These are phyloP conservation scores for Neoniphon sammara DNA, from an alignment of 2,797 vertebrate species.

Conservation along the genomic window DNA sequence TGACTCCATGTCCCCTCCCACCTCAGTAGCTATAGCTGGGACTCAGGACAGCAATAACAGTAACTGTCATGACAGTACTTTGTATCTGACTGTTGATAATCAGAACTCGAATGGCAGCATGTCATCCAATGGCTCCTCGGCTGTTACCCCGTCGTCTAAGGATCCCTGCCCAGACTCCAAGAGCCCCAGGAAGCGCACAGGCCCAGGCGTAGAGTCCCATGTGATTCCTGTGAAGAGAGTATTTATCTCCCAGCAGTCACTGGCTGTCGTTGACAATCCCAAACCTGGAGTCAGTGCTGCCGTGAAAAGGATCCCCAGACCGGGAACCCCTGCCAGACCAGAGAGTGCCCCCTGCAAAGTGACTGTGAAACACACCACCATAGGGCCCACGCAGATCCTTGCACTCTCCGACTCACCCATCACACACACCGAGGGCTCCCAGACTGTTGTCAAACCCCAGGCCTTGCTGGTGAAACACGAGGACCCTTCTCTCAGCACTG, in stretches of 20 bases:
- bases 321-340: conserved; percentile 83
- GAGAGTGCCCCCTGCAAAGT: conserved; percentile 88
- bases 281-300: conserved; percentile 79
- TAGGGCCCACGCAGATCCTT: conserved; percentile 81
- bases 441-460: conserved; percentile 81
- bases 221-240: conserved; percentile 94
- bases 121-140: conserved; percentile 83
- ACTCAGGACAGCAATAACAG: conserved; percentile 88
- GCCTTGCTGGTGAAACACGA: conserved; percentile 83
- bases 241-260: conserved; percentile 90
- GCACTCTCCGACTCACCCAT: conserved; percentile 86
- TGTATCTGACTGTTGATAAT: conserved; percentile 89
- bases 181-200: conserved; percentile 92
- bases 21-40: conserved; percentile 80
- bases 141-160: conserved; percentile 77
- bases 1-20: conserved; percentile 80
- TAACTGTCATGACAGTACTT: conserved; percentile 86
- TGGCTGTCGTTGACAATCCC: conserved; percentile 79
- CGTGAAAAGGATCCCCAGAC: conserved; percentile 86
- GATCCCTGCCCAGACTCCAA: conserved; percentile 86
- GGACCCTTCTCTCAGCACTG: conserved; percentile 75
- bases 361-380: conserved; percentile 80
- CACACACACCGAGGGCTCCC: conserved; percentile 76
- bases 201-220: conserved; percentile 87
- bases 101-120: conserved; percentile 85